Percentiles rank a stretch among this genome's conserved stretches.
These are phyloP conservation scores for Pelobates cultripes DNA, from an alignment of 2,797 vertebrate genomes.

Conservation along the genomic window DNA sequence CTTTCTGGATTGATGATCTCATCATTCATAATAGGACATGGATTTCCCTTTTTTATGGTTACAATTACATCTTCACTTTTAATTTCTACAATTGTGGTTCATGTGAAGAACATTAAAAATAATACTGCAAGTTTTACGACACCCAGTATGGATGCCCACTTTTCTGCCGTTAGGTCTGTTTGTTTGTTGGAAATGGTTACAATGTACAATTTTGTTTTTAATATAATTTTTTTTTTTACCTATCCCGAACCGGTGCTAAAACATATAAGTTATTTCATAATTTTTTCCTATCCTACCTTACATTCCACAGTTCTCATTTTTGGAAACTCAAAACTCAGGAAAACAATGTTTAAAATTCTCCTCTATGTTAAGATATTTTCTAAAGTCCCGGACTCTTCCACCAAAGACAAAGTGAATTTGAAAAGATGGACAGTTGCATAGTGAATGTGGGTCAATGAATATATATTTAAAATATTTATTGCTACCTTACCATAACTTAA, in stretches of 20 bases:
- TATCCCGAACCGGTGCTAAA: neutral
- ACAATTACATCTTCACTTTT: neutral
- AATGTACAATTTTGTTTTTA: neutral
- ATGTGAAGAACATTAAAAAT: neutral
- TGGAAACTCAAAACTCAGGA: slow-evolving; percentile 25
- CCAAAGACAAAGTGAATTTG: too few species aligned
- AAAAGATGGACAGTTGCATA: too few species aligned
- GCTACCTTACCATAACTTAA: too few species aligned
- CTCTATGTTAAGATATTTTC: neutral
- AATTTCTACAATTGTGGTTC: neutral
- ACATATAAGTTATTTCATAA: neutral
- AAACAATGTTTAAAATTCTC: neutral
- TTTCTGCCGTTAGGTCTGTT: slow-evolving; percentile 6
- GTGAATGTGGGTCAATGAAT: too few species aligned
- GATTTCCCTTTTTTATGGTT: slow-evolving; percentile 16
- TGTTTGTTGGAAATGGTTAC: slow-evolving; percentile 4
- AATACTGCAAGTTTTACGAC: slow-evolving; percentile 2
- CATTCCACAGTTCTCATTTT: slow-evolving; percentile 17
- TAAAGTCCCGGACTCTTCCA: too few species aligned
- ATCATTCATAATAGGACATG: slow-evolving; percentile 9
- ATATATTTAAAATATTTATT: too few species aligned
- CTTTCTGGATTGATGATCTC: neutral
- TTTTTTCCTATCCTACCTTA: neutral
- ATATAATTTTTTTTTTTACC: neutral
- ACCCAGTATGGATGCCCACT: slow-evolving; percentile 24